A percentile compares a stretch with the other conserved stretches of the same genome.
Conservation (phyloP, 2,113 vertebrate species). For the Pavo muticus region DNA sequence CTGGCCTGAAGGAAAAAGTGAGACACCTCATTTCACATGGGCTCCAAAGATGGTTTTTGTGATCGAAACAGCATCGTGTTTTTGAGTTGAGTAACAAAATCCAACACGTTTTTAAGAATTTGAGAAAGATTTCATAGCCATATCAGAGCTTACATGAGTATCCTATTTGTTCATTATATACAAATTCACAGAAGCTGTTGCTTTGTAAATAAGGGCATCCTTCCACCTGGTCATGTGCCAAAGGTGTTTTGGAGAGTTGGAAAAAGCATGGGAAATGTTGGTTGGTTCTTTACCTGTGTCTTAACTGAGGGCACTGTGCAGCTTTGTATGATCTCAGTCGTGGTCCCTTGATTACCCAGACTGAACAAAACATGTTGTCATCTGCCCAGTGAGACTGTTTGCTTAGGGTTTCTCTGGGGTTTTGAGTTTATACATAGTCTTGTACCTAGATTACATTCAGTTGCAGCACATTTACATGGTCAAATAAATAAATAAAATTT, state of each 20-base stretch:
- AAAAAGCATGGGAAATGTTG: not conserved
- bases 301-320: not conserved
- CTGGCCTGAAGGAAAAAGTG: not conserved
- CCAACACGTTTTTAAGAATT: not conserved
- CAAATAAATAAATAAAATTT: not conserved
- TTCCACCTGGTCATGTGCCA: not conserved
- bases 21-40: not conserved
- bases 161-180: not conserved
- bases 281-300: not conserved
- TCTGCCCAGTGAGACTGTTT: not conserved
- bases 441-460: not conserved
- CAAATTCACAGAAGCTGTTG: not conserved
- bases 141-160: not conserved
- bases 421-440: not conserved
- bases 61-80: not conserved
- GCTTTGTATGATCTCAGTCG: not conserved
- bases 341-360: not conserved
- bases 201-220: not conserved
- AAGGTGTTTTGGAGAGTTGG: not conserved
- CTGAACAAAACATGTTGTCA: not conserved
- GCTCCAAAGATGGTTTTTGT: not conserved
- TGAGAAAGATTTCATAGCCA: not conserved
- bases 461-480: not conserved
- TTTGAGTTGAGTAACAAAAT: not conserved
- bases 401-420: not conserved